Conservation (phyloP, 2,113 vertebrate genomes). For the Plecturocebus donacophilus region DNA sequence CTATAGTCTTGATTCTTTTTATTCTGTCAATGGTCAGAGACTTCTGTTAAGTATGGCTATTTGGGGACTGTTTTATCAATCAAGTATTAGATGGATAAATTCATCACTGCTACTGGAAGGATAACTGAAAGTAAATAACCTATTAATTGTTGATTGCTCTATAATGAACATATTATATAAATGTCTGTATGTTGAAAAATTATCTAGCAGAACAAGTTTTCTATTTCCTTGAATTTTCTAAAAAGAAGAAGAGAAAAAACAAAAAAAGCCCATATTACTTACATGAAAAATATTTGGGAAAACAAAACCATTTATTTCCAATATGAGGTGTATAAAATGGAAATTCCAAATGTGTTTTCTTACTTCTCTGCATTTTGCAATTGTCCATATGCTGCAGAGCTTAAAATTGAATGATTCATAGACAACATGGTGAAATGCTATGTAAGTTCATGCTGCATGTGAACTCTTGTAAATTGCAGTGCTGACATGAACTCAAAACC, state of each 20-base stretch:
- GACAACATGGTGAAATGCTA: conserved; percentile 72
- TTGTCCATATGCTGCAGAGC: conserved; percentile 60
- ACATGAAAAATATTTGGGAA: conserved; percentile 32
- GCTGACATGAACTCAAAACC: conserved; percentile 69
- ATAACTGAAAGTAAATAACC: background rate
- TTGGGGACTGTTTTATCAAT: background rate
- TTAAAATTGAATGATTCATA: conserved; percentile 72
- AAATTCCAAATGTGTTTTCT: conserved; percentile 62
- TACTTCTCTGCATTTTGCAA: conserved; percentile 44
- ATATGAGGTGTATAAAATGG: background rate
- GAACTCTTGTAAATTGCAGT: conserved; percentile 72
- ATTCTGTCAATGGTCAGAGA: background rate
- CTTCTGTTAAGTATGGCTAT: background rate
- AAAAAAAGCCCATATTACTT: background rate
- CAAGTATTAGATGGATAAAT: background rate
- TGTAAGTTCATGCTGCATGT: conserved; percentile 67
- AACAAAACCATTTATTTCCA: conserved; percentile 49
- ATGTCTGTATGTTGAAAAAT: background rate
- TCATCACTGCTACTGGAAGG: background rate
- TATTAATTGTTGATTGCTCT: background rate
- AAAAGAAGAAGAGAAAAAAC: background rate
- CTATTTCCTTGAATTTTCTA: background rate
- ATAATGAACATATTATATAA: background rate
- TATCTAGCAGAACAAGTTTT: background rate
- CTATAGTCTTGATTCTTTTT: background rate